Evolutionary conservation across 2,797 vertebrate species (phyloP), one percentile per base, ranked within the genome.

Genomic region (Eospalax fontanierii): DNA sequence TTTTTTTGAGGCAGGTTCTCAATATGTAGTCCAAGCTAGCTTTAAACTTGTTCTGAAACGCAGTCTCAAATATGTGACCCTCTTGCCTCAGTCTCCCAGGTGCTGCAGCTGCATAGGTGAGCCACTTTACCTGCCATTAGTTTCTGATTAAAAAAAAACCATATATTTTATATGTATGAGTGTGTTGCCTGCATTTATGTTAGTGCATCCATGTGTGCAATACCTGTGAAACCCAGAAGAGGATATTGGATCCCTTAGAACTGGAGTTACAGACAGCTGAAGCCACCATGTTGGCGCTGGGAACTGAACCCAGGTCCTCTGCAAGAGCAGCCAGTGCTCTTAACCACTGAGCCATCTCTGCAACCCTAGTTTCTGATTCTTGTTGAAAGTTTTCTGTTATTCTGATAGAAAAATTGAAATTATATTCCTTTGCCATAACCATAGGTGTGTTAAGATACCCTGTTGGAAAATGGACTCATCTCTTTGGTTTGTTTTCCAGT

Each of bases 301-400:
- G 50, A 14, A 10, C 14, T 54, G 50, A 54, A 54, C 50, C 12
- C 12, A 12, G 50, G 50, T 10, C 50, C 8, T 54, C 50, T 54
- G 50, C 50, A 54, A 54, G 50, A 54, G 50, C 7, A 54, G 50
- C 12, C 50, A 54, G 50, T 54, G 50, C 50, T 54, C 50, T 54
- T 54, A 54, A 54, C 50, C 12, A 54, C 50, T 10, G 14, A 54
- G 50, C 50, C 12, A 14, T 9, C 50, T 15, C 50, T 54, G 8
- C 50, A 54, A 33, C 15, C 24, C 40, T 65, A 73, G 19, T 57
- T 74, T 92, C 74, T 94, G 63, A 35, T 89, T 91, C 74, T 70
- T 81, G 11, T 28, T 70, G 15, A 61, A 28, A 43, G 26, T 54
- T 86, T 89, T 83, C 46, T 57, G 28, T 91, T 43, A 46, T 35